Percentiles rank a stretch among this genome's conserved stretches.
phyloP scores from a whole-genome alignment of 2,797 vertebrate species.

The Sciurus vulgaris region DNA sequence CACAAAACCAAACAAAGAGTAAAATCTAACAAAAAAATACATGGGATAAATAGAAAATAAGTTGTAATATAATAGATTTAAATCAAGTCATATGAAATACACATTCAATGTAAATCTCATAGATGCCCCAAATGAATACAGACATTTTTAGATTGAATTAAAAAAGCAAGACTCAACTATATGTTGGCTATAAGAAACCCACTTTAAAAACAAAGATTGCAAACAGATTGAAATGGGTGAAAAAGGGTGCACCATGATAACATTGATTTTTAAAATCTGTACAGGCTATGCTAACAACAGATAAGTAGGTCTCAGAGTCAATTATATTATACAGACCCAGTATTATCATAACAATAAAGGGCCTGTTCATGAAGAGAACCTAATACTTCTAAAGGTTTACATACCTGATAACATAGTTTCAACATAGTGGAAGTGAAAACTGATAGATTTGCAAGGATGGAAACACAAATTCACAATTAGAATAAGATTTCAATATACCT shows the following conservation, averaged over 20 bases:
- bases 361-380: background rate
- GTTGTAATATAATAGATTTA: background rate
- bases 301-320: background rate
- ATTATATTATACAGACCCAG: background rate
- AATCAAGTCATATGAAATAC: background rate
- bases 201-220: background rate
- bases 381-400: background rate
- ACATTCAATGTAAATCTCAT: background rate
- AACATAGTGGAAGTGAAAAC: background rate
- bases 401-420: background rate
- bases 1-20: background rate
- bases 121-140: background rate
- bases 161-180: background rate
- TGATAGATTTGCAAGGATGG: background rate
- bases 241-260: background rate
- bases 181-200: background rate
- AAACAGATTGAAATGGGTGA: background rate
- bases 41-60: background rate
- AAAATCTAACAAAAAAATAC: background rate
- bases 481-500: background rate
- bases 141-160: background rate
- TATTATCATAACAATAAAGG: background rate
- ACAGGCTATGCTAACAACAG: background rate
- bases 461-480: background rate
- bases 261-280: background rate